Base-by-base conservation (phyloP, 2,113 vertebrate species). In the Apaloderma vittatum region DNA sequence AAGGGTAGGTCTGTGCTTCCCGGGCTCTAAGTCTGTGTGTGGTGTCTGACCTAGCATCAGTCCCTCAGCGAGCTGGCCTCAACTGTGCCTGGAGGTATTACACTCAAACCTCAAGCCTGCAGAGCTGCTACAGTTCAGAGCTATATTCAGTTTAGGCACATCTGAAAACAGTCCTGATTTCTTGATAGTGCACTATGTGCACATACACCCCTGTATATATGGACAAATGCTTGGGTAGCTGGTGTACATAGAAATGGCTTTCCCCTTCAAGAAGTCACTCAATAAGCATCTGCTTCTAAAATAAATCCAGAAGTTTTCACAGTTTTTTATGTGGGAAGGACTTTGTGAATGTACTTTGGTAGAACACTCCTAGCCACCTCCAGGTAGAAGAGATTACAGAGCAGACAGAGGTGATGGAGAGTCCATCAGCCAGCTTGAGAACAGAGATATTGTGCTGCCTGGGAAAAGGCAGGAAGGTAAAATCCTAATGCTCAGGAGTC, bases 381-480 rank as follows among this genome's bases (percentile, higher is more conserved):
- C 13, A 75, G 15, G 18, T n/a, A 40, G 62, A 66, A 30, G 22
- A 70, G n/a, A 77, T 83, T 92, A 37, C 46, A 37, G 29, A 21
- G 9, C 27, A 79, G 32, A 75, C 12, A 70, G 54, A 76, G 15
- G 24, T 51, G 17, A 55, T 27, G 54, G 54, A 63, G 24, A 52
- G 9, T 66, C 45, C 16, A 12, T 20, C 83, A 91, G 20, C 13
- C 48, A 71, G 17, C 37, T 45, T 20, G 9, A 72, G 51, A 78
- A 73, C 21, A 88, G 62, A 46, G 40, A 70, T 55, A 51, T 1
- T 15, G 3, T 27, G 4, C 37, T 94, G 51, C 68, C 52, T 81
- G 83, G 57, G 72, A 89, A 94, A 80, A 93, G 51, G 26, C 32
- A 84, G 76, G 48, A 91, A 93, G 48, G 37, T 52, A 87, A 93